Conservation (phyloP, 2,888 invertebrate species). For the Spisula solida region DNA sequence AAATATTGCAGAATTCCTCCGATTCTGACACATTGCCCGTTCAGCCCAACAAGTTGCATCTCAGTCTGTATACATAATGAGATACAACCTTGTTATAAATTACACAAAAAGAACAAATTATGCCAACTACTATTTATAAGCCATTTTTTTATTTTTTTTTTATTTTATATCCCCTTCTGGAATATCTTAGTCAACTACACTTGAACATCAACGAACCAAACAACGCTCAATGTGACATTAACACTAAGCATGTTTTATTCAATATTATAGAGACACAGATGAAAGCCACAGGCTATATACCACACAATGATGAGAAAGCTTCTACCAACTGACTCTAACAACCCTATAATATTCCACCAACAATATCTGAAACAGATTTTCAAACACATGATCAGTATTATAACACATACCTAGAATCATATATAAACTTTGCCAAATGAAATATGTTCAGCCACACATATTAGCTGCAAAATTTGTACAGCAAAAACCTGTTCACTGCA, state of each 20-base stretch:
- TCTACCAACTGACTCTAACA: too few species aligned
- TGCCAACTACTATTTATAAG: not conserved
- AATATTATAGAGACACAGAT: not conserved
- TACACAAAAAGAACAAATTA: too few species aligned
- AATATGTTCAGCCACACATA: not conserved
- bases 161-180: too few species aligned
- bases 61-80: too few species aligned
- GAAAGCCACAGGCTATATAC: not conserved
- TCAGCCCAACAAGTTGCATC: too few species aligned
- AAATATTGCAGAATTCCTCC: not conserved
- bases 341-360: not conserved
- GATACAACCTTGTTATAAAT: too few species aligned
- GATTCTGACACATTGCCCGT: not conserved
- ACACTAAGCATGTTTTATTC: not conserved
- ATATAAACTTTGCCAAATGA: conserved; percentile 7
- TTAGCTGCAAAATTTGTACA: not conserved
- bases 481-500: not conserved
- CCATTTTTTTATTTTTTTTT: too few species aligned
- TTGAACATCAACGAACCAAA: not conserved
- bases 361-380: conserved; percentile 12
- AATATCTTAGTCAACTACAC: too few species aligned
- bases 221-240: not conserved
- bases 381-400: not conserved
- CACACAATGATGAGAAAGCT: not conserved
- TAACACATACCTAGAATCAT: conserved; percentile 4